These are phyloP conservation scores for Amphiprion percula DNA, from an alignment of 2,113 vertebrate genomes.

Conservation along the genomic window DNA sequence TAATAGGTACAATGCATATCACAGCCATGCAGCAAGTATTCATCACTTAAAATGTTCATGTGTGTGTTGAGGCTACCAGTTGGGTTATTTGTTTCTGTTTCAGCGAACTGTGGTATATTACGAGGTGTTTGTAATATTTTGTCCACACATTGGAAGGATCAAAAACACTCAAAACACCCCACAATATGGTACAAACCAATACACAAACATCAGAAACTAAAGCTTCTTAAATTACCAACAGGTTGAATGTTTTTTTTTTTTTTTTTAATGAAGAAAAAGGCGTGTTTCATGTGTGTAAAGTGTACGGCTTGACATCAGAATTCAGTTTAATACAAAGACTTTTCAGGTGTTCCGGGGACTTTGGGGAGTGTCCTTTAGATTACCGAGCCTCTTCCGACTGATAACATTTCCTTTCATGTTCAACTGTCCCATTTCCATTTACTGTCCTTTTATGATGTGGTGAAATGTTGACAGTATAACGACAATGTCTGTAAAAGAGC, in stretches of 20 bases:
- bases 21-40: neutral
- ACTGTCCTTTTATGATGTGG: conserved; percentile 17
- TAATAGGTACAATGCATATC: too few species aligned
- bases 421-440: neutral
- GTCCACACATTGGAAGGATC: too few species aligned
- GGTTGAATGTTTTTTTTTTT: neutral
- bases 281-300: neutral
- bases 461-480: neutral
- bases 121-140: neutral
- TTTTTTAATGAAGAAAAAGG: too few species aligned
- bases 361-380: neutral
- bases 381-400: neutral
- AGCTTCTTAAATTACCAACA: neutral
- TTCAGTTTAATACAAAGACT: neutral
- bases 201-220: too few species aligned
- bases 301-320: neutral
- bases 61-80: neutral
- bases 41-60: neutral
- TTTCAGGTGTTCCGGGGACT: neutral
- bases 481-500: neutral
- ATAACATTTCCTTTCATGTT: conserved; percentile 16
- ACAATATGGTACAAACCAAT: too few species aligned
- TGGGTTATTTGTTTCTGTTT: too few species aligned
- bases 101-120: neutral
- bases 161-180: too few species aligned